Evolutionary conservation across 2,888 invertebrate species (phyloP).

Genomic region (Hyposoter dolosus): DNA sequence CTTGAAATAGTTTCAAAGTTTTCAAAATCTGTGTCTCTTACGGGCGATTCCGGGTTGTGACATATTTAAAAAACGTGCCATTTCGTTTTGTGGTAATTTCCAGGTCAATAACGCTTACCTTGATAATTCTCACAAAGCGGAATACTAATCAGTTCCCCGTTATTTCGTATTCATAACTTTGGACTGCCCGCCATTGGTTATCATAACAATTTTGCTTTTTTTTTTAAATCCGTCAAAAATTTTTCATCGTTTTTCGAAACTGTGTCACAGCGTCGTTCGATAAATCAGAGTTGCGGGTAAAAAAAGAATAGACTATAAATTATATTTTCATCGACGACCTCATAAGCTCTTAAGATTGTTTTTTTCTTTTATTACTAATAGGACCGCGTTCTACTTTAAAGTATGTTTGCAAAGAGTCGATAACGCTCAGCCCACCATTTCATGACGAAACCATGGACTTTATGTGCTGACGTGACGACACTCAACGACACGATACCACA

Average conservation of each 20-base stretch:
- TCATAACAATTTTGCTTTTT: background rate
- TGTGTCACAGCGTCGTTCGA: background rate
- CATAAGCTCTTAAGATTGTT: background rate
- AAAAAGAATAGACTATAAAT: background rate
- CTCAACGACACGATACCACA: background rate
- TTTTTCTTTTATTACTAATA: background rate
- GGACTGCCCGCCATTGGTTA: background rate
- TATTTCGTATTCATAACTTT: background rate
- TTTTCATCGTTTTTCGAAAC: background rate
- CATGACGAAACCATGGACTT: background rate
- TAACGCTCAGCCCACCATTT: background rate
- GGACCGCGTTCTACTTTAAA: background rate
- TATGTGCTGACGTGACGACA: background rate
- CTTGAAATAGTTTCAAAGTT: background rate
- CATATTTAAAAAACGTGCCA: background rate
- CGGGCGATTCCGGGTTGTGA: too few relatives aligned
- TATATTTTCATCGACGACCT: background rate
- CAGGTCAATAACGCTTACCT: background rate
- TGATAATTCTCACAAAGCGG: background rate
- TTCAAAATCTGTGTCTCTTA: background rate
- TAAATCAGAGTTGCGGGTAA: background rate
- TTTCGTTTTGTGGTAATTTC: background rate
- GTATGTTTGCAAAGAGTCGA: background rate
- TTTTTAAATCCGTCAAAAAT: background rate
- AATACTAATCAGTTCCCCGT: background rate